Conservation (phyloP, 2,888 invertebrate genomes). For the Troides oblongomaculatus region DNA sequence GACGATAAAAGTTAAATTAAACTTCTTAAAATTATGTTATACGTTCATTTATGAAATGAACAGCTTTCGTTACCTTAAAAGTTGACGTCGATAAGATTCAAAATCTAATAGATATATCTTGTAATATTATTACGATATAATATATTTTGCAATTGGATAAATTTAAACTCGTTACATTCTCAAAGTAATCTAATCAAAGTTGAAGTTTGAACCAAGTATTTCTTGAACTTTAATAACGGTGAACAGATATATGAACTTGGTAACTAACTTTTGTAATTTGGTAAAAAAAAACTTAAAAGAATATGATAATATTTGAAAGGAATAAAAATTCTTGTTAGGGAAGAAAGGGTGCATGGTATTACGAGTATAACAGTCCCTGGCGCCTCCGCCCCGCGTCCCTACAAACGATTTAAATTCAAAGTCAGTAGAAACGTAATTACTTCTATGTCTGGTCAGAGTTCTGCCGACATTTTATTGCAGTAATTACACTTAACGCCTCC, state of each 20-base stretch:
- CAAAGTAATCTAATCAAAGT: too few relatives aligned
- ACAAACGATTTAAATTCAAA: conserved; percentile 74
- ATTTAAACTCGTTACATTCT: too few relatives aligned
- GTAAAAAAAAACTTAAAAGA: not conserved
- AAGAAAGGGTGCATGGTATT: conserved; percentile 14
- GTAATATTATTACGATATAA: too few relatives aligned
- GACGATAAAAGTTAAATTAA: too few relatives aligned
- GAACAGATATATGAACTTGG: not conserved
- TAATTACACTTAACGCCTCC: conserved; percentile 71
- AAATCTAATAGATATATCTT: too few relatives aligned
- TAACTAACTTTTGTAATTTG: not conserved
- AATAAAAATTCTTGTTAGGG: conserved; percentile 12
- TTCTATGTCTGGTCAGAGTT: conserved; percentile 68
- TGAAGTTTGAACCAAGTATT: too few relatives aligned
- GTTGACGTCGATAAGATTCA: too few relatives aligned
- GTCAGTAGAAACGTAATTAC: conserved; percentile 75
- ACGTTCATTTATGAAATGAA: too few relatives aligned
- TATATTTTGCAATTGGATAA: too few relatives aligned
- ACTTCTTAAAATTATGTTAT: too few relatives aligned
- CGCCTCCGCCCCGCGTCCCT: conserved; percentile 32
- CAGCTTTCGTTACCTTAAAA: too few relatives aligned
- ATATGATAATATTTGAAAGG: conserved; percentile 8
- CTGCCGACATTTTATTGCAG: conserved; percentile 65
- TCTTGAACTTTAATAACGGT: not conserved
- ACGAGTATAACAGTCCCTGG: conserved; percentile 19